Evolutionary conservation across 1,140 invertebrate genomes (phyloP), one percentile per base, ranked within the genome.

Genomic region (Drosophila elegans): DNA sequence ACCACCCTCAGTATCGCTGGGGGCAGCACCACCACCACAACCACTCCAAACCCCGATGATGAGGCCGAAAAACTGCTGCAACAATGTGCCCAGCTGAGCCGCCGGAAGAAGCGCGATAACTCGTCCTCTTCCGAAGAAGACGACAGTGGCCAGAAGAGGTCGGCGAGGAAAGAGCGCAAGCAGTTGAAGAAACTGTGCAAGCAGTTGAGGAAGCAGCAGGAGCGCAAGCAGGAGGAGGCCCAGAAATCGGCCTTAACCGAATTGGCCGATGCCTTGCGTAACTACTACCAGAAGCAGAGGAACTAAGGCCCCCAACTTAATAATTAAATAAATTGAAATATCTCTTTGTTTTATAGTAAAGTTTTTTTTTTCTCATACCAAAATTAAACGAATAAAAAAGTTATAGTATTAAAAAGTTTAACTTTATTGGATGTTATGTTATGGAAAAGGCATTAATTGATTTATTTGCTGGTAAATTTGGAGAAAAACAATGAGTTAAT

Each of bases 161-260:
- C 86, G 0, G 41, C 61, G 1, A 90, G 80, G 66, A 90, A 82
- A 32, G 78, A 90, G 9, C 78, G 78, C 61, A 90, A 90, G 75
- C 74, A 90, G 68, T 62, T 90, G 9, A 90, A 90, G 76, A 86
- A 90, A 44, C 59, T 90, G 53, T 90, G 86, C 86, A 90, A 90
- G 63, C 55, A 77, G 13, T 39, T 90, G 5, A 72, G 29, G 48
- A 72, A 55, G 44, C 60, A 85, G 51, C 69, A 80, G 56, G 73
- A 80, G 29, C 44, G 36, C 16, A 80, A 85, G 45, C 38, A 86
- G 63, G 52, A 90, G 42, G 39, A 61, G 9, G 38, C 63, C 46
- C 57, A 78, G n/a, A 60, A 72, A 2, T 48, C 49, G 7, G 32
- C 46, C 1, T 36, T 74, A 4, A 9, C 44, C 7, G 73, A 89